Evolutionary conservation across 2,888 invertebrate species (phyloP), one percentile per base, ranked within the genome.

Genomic region (Meloe dianella): DNA sequence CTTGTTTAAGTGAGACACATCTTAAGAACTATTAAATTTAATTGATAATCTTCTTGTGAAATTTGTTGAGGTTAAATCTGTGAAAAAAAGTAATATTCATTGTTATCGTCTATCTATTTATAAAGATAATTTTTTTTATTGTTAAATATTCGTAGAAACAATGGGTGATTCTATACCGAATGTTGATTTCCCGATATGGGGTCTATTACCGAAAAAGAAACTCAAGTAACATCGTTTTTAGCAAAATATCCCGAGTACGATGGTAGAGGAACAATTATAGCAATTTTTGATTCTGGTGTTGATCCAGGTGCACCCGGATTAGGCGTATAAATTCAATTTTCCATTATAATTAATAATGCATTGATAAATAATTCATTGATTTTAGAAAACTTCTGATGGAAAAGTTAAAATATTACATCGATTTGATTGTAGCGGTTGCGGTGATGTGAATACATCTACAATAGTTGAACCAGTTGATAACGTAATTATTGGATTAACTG

Each of bases 281-380:
- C 97, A 56, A 94, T 99, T 82, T 92, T 98, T 77, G 99, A 99
- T 86, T 97, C 98, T 3, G 98, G 98, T 9, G 95, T 99, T 63
- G 98, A 99, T 87, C 98, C 98, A 27, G 95, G 95, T 58, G 97
- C 97, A 9, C 90, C 93, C 71, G 98, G 98, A 70, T 88, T 99
- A 76, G 91, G 95, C 91, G 98, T 95, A 87, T n/a, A n/a, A n/a
- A n/a, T n/a, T n/a, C n/a, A n/a, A n/a, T n/a, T n/a, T n/a, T n/a
- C n/a, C n/a, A 82, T 62, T 8, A 32, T 56, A 4, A 54, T 60
- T 24, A 38, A 41, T 41, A 30, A 10, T 2, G 9, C 1, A 20
- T 58, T 32, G 7, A 27, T 27, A 27, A n/a, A 12, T 3, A 32
- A 17, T 30, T 29, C 12, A 35, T 64, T 68, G 32, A 32, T 75